Base-by-base conservation (phyloP, 2,888 invertebrate genomes). In the Pherbina coryleti region DNA sequence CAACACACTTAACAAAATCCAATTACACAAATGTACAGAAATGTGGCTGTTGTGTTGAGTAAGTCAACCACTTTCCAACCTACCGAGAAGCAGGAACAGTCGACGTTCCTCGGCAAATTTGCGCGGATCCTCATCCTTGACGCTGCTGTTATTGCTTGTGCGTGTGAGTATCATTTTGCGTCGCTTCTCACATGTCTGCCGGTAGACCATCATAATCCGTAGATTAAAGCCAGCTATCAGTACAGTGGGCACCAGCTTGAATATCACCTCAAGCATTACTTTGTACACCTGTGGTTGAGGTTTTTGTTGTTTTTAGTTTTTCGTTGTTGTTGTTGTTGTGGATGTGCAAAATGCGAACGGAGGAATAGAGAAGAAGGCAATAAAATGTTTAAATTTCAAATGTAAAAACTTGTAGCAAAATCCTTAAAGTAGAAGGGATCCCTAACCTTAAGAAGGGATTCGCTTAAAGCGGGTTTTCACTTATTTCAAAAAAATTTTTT, bases 61-160 rank as follows among this genome's bases (percentile, higher is more conserved):
- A 19, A 70, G 19, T 9, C 49, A 44, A 22, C 28, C 22, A 3
- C 14, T 0, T 60, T 19, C 3, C 1, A 11, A 76, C 79, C 78
- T 53, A 86, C 93, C 93, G 70, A 94, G 88, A 57, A 94, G 89
- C 62, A 94, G 89, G 81, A 93, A 92, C 51, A 94, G 88, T 11
- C 94, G 90, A 62, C 93, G 90, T 84, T 94, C 94, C 86, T 94
- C 94, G 8, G 93, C 93, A 83, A 93, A 93, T 84, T 93, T 93
- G 34, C 92, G 89, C 0, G 92, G 92, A 88, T 93, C 93, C 71
- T 93, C 93, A 81, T 92, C 92, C 79, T 91, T 92, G 74, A 92
- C 91, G 34, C 90, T 89, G 0, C 91, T 82, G 17, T 85, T 82
- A 51, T 93, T 89, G 0, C 91, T 82, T 9, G 85, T 82, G 44